Percentiles rank a stretch among this genome's conserved stretches.
phyloP scores from a whole-genome alignment of 2,797 vertebrate genomes.

The Anas flavirostris region DNA sequence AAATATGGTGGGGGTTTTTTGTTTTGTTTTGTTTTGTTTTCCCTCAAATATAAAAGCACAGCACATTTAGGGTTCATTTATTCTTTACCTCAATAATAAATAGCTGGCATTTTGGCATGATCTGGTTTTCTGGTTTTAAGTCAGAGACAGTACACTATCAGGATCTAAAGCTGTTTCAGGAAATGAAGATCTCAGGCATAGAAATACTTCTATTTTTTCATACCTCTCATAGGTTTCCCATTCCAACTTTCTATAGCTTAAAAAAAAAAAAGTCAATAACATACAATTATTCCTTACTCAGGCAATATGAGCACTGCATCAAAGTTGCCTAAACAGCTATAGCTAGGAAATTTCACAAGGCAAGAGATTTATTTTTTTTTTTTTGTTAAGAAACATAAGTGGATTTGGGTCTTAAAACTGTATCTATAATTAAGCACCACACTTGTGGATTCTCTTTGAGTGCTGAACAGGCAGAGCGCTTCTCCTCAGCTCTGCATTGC shows the following conservation, averaged over 20 bases:
- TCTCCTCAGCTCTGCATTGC: not conserved
- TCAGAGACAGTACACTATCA: not conserved
- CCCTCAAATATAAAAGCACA: not conserved
- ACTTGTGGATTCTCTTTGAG: slow-evolving; percentile 39
- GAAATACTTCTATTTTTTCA: slow-evolving; percentile 48
- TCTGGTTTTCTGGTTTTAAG: not conserved
- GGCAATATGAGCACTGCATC: not conserved
- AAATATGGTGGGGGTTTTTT: not conserved
- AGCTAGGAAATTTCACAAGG: not conserved
- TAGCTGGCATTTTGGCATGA: not conserved
- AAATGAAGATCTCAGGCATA: slow-evolving; percentile 35
- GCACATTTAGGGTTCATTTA: not conserved
- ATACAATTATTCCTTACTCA: slow-evolving; percentile 39
- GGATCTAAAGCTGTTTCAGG: slow-evolving; percentile 43
- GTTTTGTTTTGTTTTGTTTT: not conserved
- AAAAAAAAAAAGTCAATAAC: slow-evolving; percentile 18
- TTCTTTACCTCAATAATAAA: slow-evolving; percentile 19
- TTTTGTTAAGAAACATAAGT: not conserved
- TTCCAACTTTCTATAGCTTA: slow-evolving; percentile 12
- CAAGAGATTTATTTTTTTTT: not conserved
- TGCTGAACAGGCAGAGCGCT: not conserved
- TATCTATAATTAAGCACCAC: not conserved
- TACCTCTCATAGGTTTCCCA: slow-evolving; percentile 8
- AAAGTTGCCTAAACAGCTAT: slow-evolving; percentile 5
- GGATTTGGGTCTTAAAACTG: not conserved